A percentile compares a stretch with the other conserved stretches of the same genome.
phyloP scores from a whole-genome alignment of 2,888 invertebrate species.

The Polydesmus complanatus region DNA sequence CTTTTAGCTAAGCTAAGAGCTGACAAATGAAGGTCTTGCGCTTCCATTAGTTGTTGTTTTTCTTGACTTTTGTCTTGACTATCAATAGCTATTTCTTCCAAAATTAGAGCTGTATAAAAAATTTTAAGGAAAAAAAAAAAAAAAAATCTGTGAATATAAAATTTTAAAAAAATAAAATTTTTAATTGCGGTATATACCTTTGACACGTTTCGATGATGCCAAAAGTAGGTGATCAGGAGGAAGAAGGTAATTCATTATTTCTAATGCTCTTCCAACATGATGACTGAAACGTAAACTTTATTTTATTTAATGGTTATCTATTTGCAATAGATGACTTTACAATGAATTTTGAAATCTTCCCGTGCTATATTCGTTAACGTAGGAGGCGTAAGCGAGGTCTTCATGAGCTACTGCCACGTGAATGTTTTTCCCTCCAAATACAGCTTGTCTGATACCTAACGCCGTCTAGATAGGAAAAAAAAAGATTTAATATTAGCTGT shows the following conservation, averaged over 20 bases:
- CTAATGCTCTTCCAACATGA: conserved; percentile 68
- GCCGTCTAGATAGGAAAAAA: conserved; percentile 32
- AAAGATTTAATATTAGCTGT: neutral
- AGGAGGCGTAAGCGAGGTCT: conserved; percentile 82
- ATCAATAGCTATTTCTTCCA: conserved; percentile 87
- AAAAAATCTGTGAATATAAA: neutral
- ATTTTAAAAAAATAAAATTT: neutral
- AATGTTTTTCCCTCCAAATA: conserved; percentile 71
- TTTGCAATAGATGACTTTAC: conserved; percentile 33
- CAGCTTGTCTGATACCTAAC: conserved; percentile 52
- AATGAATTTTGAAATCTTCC: conserved; percentile 67
- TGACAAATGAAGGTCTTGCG: conserved; percentile 68
- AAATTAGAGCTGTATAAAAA: conserved; percentile 50
- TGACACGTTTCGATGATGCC: conserved; percentile 78
- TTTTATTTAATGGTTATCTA: neutral
- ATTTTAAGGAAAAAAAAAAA: neutral
- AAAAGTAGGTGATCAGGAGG: conserved; percentile 69
- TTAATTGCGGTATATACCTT: conserved; percentile 34
- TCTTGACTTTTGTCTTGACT: conserved; percentile 38
- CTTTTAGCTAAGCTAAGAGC: conserved; percentile 63
- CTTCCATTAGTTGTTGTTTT: conserved; percentile 53
- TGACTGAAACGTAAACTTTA: conserved; percentile 38
- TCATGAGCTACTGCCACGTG: conserved; percentile 81
- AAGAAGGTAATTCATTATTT: conserved; percentile 63
- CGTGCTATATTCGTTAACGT: conserved; percentile 80